A percentile compares a stretch with the other conserved stretches of the same genome.
Evolutionary conservation across 2,888 invertebrate species (phyloP).

Genomic region (Acleris cristana): DNA sequence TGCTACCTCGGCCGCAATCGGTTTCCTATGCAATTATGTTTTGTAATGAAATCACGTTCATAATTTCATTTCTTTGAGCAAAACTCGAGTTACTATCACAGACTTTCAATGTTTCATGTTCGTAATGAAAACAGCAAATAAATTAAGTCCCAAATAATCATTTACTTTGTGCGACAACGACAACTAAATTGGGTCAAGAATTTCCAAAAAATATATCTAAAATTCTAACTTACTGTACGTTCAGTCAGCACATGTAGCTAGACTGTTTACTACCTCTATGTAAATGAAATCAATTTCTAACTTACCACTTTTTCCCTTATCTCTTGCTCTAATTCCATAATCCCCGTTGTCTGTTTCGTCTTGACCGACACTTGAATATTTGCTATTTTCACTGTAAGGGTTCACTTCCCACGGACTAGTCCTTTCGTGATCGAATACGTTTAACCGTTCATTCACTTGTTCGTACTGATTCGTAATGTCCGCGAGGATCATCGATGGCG

Average conservation of each 20-base stretch:
- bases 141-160: no score
- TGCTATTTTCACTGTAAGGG: slow-evolving; percentile 36
- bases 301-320: slow-evolving; percentile 25
- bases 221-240: no score
- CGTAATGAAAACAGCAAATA: no score
- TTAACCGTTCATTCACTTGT: slow-evolving; percentile 60
- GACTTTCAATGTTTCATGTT: no score
- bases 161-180: no score
- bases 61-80: background rate
- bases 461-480: slow-evolving; percentile 66
- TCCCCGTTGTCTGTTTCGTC: slow-evolving; percentile 11
- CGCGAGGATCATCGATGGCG: slow-evolving; percentile 64
- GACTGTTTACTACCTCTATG: no score
- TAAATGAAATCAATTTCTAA: no score
- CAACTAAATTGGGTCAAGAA: no score
- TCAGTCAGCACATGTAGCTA: no score
- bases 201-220: no score
- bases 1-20: background rate
- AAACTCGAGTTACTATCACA: no score
- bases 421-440: slow-evolving; percentile 43
- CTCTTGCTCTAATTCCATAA: slow-evolving; percentile 9
- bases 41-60: background rate
- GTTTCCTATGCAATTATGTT: background rate
- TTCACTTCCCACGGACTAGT: slow-evolving; percentile 42
- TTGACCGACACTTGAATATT: slow-evolving; percentile 8